These are phyloP conservation scores for Lamellibrachia columna DNA, from an alignment of 2,888 invertebrate species.

Conservation along the genomic window DNA sequence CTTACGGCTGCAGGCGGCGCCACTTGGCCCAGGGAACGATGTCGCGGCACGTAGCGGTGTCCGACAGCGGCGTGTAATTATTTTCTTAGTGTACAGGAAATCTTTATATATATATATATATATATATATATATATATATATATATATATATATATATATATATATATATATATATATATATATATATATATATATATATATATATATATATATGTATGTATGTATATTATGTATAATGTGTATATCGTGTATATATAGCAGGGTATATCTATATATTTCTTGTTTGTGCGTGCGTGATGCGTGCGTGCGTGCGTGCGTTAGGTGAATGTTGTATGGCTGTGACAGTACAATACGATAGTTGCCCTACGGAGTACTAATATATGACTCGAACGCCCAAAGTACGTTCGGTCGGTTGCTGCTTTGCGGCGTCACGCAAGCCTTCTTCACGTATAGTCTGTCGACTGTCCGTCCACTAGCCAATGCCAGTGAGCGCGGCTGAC, in stretches of 20 bases:
- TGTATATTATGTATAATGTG: neutral
- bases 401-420: neutral
- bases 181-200: neutral
- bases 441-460: neutral
- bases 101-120: constrained; percentile 13
- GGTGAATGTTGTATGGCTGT: neutral
- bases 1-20: neutral
- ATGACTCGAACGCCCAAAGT: neutral
- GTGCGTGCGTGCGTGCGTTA: neutral
- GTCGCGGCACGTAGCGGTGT: neutral
- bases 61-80: neutral
- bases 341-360: neutral
- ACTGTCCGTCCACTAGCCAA: too few species aligned
- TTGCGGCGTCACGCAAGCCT: neutral
- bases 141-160: too few species aligned
- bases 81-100: constrained; percentile 12
- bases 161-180: neutral
- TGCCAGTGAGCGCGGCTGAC: too few species aligned
- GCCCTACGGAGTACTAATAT: constrained; percentile 10
- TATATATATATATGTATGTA: neutral
- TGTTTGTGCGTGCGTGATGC: neutral
- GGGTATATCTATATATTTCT: constrained; percentile 16
- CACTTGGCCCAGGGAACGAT: neutral
- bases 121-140: too few species aligned
- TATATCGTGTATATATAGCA: constrained; percentile 16